Conservation (phyloP, 2,888 invertebrate species). For the Calliscelio sp. region DNA sequence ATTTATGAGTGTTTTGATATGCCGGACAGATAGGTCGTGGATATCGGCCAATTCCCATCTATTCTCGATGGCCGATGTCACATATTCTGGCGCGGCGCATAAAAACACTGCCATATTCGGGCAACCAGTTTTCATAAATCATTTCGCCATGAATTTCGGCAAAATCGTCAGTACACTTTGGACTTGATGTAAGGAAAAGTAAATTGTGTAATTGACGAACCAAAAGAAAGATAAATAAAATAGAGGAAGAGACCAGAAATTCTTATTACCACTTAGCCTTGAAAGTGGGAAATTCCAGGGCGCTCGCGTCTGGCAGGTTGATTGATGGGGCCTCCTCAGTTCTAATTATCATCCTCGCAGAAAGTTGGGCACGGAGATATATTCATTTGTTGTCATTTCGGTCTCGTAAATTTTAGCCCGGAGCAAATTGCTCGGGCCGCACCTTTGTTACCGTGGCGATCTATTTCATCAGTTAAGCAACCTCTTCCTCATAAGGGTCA, state of each 20-base stretch:
- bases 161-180: not conserved
- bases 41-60: constrained; percentile 63
- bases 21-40: constrained; percentile 60
- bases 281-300: constrained; percentile 21
- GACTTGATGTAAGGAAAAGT: not conserved
- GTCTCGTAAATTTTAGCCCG: constrained; percentile 57
- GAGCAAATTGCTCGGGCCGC: constrained; percentile 45
- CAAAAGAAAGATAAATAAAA: no score
- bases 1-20: constrained; percentile 69
- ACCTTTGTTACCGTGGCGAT: constrained; percentile 34
- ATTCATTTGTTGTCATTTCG: constrained; percentile 70
- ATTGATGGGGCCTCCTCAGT: constrained; percentile 59
- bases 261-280: constrained; percentile 26
- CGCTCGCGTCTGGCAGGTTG: constrained; percentile 43
- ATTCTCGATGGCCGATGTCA: constrained; percentile 58
- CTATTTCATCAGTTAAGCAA: constrained; percentile 60
- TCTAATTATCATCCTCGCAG: constrained; percentile 64
- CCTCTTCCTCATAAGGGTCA: constrained; percentile 48
- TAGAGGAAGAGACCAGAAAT: no score
- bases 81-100: constrained; percentile 33
- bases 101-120: constrained; percentile 58
- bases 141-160: not conserved
- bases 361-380: constrained; percentile 59
- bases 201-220: constrained; percentile 31
- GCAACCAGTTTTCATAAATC: constrained; percentile 52